Base-by-base conservation (phyloP, 2,113 vertebrate species). In the Stegostoma tigrinum region DNA sequence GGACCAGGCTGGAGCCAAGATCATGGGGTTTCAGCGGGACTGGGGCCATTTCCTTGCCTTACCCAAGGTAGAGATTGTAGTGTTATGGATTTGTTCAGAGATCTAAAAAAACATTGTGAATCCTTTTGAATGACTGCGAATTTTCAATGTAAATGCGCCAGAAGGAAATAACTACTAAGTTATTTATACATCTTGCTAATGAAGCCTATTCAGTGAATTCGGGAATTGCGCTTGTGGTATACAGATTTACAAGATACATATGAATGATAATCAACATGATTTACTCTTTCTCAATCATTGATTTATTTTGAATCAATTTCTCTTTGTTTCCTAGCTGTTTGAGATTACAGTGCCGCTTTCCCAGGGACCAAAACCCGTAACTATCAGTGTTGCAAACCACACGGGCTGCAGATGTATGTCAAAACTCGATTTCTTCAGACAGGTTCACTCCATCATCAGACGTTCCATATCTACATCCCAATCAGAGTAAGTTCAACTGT, bases 401-500 rank as follows among this genome's bases (percentile, higher is more conserved):
- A 99, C 99, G 0, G 98, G 98, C 96, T 99, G 99, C 97, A 98
- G 98, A 52, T 99, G 99, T 97, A 98, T 99, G 97, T 99, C 99
- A 67, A 99, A 99, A 96, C 97, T 98, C 97, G 99, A 99, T 96
- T 98, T 98, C 96, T 99, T 98, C 98, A 98, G 98, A 97, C 99
- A 99, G 96, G 98, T 98, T 89, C 99, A 99, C 97, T 99, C 99
- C 91, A 99, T 99, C 97, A 99, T 99, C 96, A 97, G 99, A 78
- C 98, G 99, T 34, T 98, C 98, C 87, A 97, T 99, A 97, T 98
- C 99, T 96, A 98, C 97, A 55, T 96, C 97, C 83, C 97, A 97
- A 48, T 95, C 97, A 87, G 98, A 98, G 99, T 99, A 97, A 99
- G 99, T 98, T 96, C 89, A n/a, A 96, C 61, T 12, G 38, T 91